These are phyloP conservation scores for Euura lappo DNA, from an alignment of 1,140 invertebrate species.

Conservation along the genomic window DNA sequence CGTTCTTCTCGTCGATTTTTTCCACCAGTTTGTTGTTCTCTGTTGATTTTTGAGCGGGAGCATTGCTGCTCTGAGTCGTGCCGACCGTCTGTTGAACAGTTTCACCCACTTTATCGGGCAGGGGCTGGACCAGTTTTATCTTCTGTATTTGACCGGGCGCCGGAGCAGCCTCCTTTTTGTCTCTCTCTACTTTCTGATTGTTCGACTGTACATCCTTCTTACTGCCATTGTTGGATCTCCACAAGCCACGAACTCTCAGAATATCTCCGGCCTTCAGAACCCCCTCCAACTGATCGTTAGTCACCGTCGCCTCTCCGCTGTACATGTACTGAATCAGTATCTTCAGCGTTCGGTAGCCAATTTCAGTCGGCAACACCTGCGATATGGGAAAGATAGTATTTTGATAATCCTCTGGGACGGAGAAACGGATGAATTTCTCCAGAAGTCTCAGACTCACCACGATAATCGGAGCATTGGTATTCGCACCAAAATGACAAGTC, in stretches of 20 bases:
- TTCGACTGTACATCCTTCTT: slow-evolving; percentile 60
- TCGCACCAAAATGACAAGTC: slow-evolving; percentile 58
- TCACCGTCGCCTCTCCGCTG: slow-evolving; percentile 83
- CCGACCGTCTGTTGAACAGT: slow-evolving; percentile 31
- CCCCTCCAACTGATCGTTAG: slow-evolving; percentile 79
- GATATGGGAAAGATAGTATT: not conserved
- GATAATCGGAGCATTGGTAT: slow-evolving; percentile 57
- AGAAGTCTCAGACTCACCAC: slow-evolving; percentile 41
- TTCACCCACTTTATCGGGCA: slow-evolving; percentile 44
- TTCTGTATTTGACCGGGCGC: slow-evolving; percentile 54
- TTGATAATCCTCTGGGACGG: not conserved
- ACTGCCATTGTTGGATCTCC: slow-evolving; percentile 63
- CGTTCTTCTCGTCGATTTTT: slow-evolving; percentile 34
- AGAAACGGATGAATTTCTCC: too few relatives aligned
- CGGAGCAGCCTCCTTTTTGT: slow-evolving; percentile 47
- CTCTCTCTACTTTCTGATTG: slow-evolving; percentile 51
- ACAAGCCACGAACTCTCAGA: slow-evolving; percentile 76
- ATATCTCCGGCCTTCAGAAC: slow-evolving; percentile 81
- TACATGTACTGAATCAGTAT: slow-evolving; percentile 88
- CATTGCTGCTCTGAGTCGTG: slow-evolving; percentile 11
- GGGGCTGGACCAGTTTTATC: slow-evolving; percentile 54
- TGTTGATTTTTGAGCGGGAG: slow-evolving; percentile 7
- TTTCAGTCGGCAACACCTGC: slow-evolving; percentile 78
- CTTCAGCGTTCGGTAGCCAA: slow-evolving; percentile 78
- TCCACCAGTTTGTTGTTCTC: slow-evolving; percentile 32